These are phyloP conservation scores for Psephotus haematonotus DNA, from an alignment of 2,113 vertebrate genomes.

Conservation along the genomic window DNA sequence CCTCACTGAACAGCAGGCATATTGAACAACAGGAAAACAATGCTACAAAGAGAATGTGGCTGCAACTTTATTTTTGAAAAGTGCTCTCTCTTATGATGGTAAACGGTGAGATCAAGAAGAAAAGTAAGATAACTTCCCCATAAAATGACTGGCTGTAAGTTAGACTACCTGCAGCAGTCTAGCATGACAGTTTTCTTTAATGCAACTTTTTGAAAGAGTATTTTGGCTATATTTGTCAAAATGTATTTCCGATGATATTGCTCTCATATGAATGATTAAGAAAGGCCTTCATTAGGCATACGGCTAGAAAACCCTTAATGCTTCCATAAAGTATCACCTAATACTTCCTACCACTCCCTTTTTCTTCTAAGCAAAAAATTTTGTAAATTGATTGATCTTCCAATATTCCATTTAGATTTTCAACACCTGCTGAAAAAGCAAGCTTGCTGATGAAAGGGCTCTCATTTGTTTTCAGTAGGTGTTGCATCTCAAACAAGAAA, in stretches of 20 bases:
- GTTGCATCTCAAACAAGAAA: background rate
- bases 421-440: background rate
- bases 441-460: background rate
- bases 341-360: background rate
- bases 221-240: background rate
- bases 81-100: background rate
- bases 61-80: background rate
- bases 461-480: background rate
- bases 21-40: background rate
- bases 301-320: background rate
- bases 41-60: fast-evolving
- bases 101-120: background rate
- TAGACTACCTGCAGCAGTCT: background rate
- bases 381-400: background rate
- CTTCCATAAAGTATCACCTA: background rate
- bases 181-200: background rate
- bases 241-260: background rate
- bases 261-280: background rate
- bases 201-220: background rate
- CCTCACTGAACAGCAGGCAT: background rate
- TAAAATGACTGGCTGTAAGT: background rate
- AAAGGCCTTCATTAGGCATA: background rate
- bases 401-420: background rate
- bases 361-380: background rate
- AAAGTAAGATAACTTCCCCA: background rate